Evolutionary conservation across 2,797 vertebrate species (phyloP), one percentile per base, ranked within the genome.

Genomic region (Fringilla coelebs): DNA sequence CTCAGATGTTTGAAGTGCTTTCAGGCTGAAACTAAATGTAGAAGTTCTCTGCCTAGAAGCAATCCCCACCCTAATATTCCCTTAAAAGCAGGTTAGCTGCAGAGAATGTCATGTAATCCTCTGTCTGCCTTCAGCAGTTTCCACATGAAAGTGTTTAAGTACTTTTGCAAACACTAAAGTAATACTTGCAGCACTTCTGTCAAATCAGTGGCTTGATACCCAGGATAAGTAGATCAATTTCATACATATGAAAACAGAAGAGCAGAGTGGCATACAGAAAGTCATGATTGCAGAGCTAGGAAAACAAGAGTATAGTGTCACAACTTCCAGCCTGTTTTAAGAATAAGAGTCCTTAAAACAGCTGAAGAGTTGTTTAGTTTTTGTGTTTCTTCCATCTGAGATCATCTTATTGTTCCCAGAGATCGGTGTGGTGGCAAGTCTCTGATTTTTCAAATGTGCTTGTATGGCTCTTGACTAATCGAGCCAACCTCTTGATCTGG

Each of bases 1-100:
- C 80, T 95, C 57, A 61, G 58, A 88, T 74, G 34, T 93, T 85
- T 93, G 79, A 94, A 93, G 76, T 88, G 85, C 89, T 95, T 95
- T 96, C 91, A 86, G 73, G 70, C 83, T 92, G 88, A 93, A 94
- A 74, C 58, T 46, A 76, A 93, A 84, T 70, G 85, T 86, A 29
- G 34, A 83, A 90, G 55, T 74, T 91, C 67, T 92, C 55, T 90
- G 77, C 60, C 89, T 91, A 86, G 88, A 86, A 96, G 91, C 85
- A 93, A 79, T 85, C 83, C 25, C 55, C 60, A 85, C 82, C 93
- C 82, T 89, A 83, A 95, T 89, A 85, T 71, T 94, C 66, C 65
- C 73, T 85, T 92, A 93, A 96, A 96, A 96, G 89, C 88, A 94
- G 80, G 88, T 93, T 95, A 94, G 89, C 88, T 94, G 88, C 38